phyloP scores from a whole-genome alignment of 2,113 vertebrate genomes.

The Centropus unirufus region DNA sequence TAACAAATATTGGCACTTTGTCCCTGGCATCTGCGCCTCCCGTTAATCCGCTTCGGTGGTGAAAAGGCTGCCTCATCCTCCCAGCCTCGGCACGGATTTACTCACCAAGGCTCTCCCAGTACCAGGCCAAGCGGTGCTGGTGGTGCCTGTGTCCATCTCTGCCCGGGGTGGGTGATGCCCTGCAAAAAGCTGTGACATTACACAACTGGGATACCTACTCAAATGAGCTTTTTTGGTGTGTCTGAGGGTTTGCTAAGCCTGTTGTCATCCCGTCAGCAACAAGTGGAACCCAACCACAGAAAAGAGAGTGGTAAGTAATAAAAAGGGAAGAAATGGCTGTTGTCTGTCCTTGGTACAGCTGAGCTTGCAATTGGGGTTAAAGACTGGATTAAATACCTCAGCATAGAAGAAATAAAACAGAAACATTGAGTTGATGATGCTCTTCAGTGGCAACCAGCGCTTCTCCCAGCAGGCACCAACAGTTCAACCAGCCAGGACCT shows the following conservation, averaged over 20 bases:
- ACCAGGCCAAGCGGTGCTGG: not conserved
- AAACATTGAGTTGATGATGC: not conserved
- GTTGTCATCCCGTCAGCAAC: conserved; percentile 13
- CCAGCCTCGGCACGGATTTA: conserved; percentile 1
- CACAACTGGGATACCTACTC: not conserved
- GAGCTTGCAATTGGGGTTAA: not conserved
- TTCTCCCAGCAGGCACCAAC: not conserved
- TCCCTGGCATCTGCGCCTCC: conserved; percentile 61
- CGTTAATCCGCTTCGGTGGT: conserved; percentile 40
- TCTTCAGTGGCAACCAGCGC: not conserved
- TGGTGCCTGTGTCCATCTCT: not conserved
- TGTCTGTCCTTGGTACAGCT: not conserved
- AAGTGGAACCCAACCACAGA: not conserved
- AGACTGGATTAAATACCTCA: not conserved
- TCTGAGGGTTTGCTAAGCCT: not conserved
- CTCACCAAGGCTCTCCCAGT: not conserved
- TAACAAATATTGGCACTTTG: conserved; percentile 60
- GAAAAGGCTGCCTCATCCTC: conserved; percentile 33
- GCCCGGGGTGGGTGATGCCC: not conserved
- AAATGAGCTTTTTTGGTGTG: not conserved
- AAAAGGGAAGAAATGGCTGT: not conserved
- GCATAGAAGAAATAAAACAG: not conserved
- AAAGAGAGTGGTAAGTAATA: conserved; percentile 10
- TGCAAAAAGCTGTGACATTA: conserved; percentile 44
- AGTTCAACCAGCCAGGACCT: not conserved